phyloP scores from a whole-genome alignment of 2,888 invertebrate genomes.

The Philereme transversata region DNA sequence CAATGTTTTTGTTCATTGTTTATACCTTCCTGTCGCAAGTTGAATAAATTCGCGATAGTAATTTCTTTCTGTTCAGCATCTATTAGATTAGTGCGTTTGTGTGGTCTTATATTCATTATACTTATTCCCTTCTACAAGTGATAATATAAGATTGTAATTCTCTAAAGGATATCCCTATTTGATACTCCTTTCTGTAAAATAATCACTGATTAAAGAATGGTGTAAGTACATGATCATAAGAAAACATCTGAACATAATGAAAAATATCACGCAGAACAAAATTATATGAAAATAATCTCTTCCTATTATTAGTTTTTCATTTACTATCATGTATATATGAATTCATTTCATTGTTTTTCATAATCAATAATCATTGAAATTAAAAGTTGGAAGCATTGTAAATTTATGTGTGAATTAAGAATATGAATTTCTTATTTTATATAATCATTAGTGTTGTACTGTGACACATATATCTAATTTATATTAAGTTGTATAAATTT shows the following conservation, averaged over 20 bases:
- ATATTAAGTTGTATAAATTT: slow-evolving; percentile 79
- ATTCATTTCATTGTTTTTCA: slow-evolving; percentile 52
- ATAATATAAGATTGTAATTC: no score
- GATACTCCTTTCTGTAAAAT: no score
- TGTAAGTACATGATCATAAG: not conserved
- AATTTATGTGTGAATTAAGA: slow-evolving; percentile 69
- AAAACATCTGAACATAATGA: not conserved
- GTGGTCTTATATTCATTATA: not conserved
- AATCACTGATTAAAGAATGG: no score
- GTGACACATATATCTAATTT: slow-evolving; percentile 56
- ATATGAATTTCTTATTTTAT: slow-evolving; percentile 68
- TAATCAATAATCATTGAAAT: slow-evolving; percentile 28
- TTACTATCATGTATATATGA: slow-evolving; percentile 54
- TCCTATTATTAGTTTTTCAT: slow-evolving; percentile 1
- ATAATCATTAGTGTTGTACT: slow-evolving; percentile 62
- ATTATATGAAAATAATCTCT: not conserved
- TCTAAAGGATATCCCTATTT: no score
- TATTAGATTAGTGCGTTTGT: not conserved
- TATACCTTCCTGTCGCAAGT: not conserved
- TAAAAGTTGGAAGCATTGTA: slow-evolving; percentile 62
- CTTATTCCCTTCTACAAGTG: not conserved
- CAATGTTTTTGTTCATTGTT: slow-evolving; percentile 4
- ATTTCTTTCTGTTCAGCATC: not conserved
- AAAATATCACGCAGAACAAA: slow-evolving; percentile 8
- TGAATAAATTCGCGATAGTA: slow-evolving; percentile 1